Base-by-base conservation (phyloP, 2,888 invertebrate species). In the Cheilosia scutellata region DNA sequence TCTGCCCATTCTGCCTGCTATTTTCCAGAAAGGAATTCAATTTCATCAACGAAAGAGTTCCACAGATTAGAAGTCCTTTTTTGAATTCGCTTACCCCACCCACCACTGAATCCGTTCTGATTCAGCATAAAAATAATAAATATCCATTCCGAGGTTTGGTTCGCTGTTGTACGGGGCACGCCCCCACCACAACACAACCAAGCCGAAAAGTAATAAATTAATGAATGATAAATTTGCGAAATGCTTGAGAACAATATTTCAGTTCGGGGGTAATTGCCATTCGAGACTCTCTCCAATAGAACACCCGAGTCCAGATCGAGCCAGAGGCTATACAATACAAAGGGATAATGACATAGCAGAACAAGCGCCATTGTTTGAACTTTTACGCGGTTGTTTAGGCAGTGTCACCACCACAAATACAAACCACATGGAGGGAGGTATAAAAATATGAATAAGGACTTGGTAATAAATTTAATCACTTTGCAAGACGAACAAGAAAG, bases 381-480 rank as follows among this genome's bases (percentile, higher is more conserved):
- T 79, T 75, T 60, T 70, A 66, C 51, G 53, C 68, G 71, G 65
- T 63, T 71, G 57, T 65, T 78, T 71, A 78, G 47, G 49, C 68
- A 62, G 57, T 33, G 40, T 5, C 58, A 7, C 27, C 2, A 42
- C 42, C 58, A 51, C 44, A 4, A 55, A 33, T 13, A 47, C 9
- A 33, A 51, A n/a, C n/a, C 20, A 27, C 25, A 42, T 40, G 25
- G 5, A 27, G 51, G 11, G 11, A 13, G 25, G 20, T 13, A 25
- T n/a, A 72, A 60, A 60, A 62, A 62, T 25, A 77, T 74, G 55
- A 82, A 62, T 72, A 83, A 78, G 63, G 70, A 79, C 63, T 75
- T 47, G 70, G 76, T 80, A 80, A 86, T 76, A 86, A 86, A 86
- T 86, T 75, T 86, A 86, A 86, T 86, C 80, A 80, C 84, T 76